Evolutionary conservation across 2,888 invertebrate species (phyloP), one percentile per base, ranked within the genome.

Genomic region (Leptogaster cylindrica): DNA sequence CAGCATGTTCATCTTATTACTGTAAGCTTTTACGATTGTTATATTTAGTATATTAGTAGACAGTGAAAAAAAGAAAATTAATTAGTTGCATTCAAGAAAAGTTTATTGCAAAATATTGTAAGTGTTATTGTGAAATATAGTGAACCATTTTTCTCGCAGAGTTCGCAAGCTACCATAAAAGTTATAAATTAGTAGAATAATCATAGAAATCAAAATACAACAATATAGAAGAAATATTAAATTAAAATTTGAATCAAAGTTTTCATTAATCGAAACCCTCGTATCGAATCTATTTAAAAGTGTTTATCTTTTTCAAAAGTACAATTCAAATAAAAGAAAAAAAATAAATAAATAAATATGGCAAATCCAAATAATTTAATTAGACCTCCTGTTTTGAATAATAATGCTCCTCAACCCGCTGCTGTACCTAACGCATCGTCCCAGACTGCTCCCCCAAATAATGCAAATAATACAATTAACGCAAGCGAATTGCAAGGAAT

Each of bases 301-400:
- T 31, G 10, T 31, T 8, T 5, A 7, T 31, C 31, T 31, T 31
- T 31, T 31, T 31, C n/a, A n/a, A n/a, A n/a, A n/a, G n/a, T n/a
- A n/a, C n/a, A n/a, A n/a, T n/a, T n/a, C n/a, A n/a, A n/a, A n/a
- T n/a, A n/a, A n/a, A 7, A 31, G 31, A 31, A 31, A 31, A 31
- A 31, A 31, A 31, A 31, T 8, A 31, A 31, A 31, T 7, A 31
- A 44, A 4, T 8, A 16, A 44, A 44, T 18, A 44, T 44, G 44
- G n/a, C 44, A 20, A 48, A 48, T n/a, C 48, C 48, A 3, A 48
- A 48, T 48, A 48, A 48, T 10, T 10, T 48, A 20, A 48, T 48
- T 23, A 48, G 48, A 20, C 48, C 48, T n/a, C 48, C 48, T 18
- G 23, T 48, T 25, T 6, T 48, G 8, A 48, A 48, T 23, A 41